phyloP scores from a whole-genome alignment of 2,797 vertebrate species.

The Lacerta bilineata region DNA sequence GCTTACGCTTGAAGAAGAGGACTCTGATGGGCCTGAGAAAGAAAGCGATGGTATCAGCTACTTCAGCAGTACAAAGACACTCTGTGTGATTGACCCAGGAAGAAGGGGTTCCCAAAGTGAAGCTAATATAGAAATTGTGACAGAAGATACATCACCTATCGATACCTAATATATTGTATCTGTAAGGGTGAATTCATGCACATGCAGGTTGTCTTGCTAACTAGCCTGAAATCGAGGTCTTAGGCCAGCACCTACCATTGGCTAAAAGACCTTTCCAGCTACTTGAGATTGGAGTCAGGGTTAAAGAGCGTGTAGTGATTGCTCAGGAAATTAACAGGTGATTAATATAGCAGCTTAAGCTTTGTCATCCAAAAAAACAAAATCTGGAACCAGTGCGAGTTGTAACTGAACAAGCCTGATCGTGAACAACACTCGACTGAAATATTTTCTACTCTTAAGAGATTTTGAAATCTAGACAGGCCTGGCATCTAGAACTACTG shows the following conservation, averaged over 20 bases:
- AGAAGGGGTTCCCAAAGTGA: conserved; percentile 78
- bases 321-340: conserved; percentile 92
- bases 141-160: conserved; percentile 91
- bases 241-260: conserved; percentile 80
- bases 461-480: conserved; percentile 76
- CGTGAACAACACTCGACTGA: conserved; percentile 87
- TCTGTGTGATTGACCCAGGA: conserved; percentile 74
- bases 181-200: conserved; percentile 70
- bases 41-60: conserved; percentile 78
- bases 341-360: conserved; percentile 79
- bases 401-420: conserved; percentile 78
- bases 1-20: conserved; percentile 91
- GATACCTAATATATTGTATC: conserved; percentile 88
- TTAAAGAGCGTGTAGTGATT: conserved; percentile 78
- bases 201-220: conserved; percentile 75
- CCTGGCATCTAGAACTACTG: conserved; percentile 83
- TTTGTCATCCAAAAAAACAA: conserved; percentile 73
- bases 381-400: conserved; percentile 80
- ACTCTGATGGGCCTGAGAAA: conserved; percentile 88
- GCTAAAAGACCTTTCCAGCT: conserved; percentile 84
- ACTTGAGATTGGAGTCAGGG: conserved; percentile 91
- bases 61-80: conserved; percentile 81
- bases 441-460: conserved; percentile 86
- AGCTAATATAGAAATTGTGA: conserved; percentile 87
- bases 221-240: conserved; percentile 86